Evolutionary conservation across 2,888 invertebrate genomes (phyloP), one percentile per base, ranked within the genome.

Genomic region (Lucinisca nassula): DNA sequence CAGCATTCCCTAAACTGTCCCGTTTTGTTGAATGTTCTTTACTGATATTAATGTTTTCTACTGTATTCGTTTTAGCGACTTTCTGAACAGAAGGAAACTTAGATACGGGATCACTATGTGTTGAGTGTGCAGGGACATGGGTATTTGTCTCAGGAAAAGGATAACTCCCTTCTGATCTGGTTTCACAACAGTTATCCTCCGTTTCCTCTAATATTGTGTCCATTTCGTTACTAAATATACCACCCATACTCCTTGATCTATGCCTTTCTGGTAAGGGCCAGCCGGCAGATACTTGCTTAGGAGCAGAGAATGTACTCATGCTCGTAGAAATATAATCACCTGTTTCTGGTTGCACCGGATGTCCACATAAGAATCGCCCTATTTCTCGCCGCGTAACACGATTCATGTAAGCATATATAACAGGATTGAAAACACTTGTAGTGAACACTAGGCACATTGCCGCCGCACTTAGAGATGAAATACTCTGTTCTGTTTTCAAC

Each of bases 341-440:
- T 21, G 87, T 82, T 24, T 93, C 92, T 3, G 76, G 80, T 12
- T 82, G 45, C 6, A 82, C 76, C 2, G 90, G 80, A 10, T 87
- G 87, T 32, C 92, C 92, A 55, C 91, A 90, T 27, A 92, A 87
- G 76, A 91, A 93, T 61, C 90, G 90, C 32, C 89, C 87, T 10
- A 94, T 92, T 79, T 93, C 93, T 40, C 87, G 89, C 8, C 94
- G 87, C 14, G 90, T 93, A 0, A 92, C 88, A 24, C 93, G 86
- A 75, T 94, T 94, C 92, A 94, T 92, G 75, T 92, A 93, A 1
- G 89, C 94, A 70, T 93, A 94, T 58, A 94, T 92, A 2, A 94
- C 74, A 3, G 94, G 94, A 86, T 94, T 93, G 0, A 93, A 75
- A 27, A 91, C 84, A 14, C 92, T 88, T 24, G 91, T 91, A 17